These are phyloP conservation scores for Pterocles orientalis DNA, from an alignment of 2,113 vertebrate species.

Conservation along the genomic window DNA sequence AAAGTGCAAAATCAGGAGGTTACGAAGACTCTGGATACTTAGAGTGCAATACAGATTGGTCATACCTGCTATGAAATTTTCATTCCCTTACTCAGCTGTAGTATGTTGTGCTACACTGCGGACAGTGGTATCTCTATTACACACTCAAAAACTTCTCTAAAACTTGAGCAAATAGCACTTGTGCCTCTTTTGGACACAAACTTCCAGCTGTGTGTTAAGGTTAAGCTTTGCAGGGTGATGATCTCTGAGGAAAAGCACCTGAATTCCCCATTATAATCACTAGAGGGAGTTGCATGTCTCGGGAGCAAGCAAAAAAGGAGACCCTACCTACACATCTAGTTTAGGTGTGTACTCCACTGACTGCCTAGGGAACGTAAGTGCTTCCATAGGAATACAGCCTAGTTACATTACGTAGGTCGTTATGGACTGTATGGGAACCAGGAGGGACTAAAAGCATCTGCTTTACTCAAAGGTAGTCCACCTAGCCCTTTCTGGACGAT, in stretches of 20 bases:
- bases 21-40: background rate
- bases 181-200: background rate
- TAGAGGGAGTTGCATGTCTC: background rate
- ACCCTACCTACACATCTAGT: background rate
- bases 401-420: background rate
- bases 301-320: background rate
- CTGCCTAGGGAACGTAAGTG: fast-evolving
- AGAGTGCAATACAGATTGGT: background rate
- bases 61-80: background rate
- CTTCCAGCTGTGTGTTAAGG: background rate
- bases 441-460: background rate
- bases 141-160: background rate
- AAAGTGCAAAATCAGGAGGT: conserved; percentile 22
- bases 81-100: background rate
- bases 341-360: background rate
- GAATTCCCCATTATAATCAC: background rate
- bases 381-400: background rate
- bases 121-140: background rate
- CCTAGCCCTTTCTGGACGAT: background rate
- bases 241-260: background rate
- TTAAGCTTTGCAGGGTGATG: background rate
- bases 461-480: background rate
- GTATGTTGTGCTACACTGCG: background rate
- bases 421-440: background rate
- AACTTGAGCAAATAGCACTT: background rate